Evolutionary conservation across 2,888 invertebrate genomes (phyloP).

Genomic region (Scelioninae gen. 1): DNA sequence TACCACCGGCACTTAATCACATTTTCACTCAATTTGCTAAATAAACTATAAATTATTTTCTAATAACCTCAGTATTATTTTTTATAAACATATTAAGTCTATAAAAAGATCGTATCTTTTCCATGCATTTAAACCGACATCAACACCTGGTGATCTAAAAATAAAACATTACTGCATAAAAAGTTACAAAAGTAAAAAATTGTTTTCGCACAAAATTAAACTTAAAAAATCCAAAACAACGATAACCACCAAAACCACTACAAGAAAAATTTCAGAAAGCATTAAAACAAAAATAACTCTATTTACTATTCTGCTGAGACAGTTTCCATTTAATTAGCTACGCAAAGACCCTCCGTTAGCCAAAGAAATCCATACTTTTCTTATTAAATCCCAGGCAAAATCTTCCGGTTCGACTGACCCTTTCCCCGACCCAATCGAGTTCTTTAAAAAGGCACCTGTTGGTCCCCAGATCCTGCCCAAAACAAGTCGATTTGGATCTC

Average conservation of each 20-base stretch:
- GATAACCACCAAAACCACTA: neutral
- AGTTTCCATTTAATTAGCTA: constrained; percentile 50
- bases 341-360: constrained; percentile 16
- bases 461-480: constrained; percentile 10
- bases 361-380: constrained; percentile 37
- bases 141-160: constrained; percentile 23
- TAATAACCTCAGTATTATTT: constrained; percentile 5
- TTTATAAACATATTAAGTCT: constrained; percentile 26
- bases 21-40: constrained; percentile 41
- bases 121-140: constrained; percentile 21
- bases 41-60: constrained; percentile 25
- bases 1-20: constrained; percentile 11
- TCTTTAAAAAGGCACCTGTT: constrained; percentile 30
- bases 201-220: too few relatives aligned
- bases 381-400: constrained; percentile 24
- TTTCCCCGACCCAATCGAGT: neutral
- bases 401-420: neutral
- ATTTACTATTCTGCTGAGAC: neutral
- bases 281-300: constrained; percentile 31
- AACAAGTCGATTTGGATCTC: constrained; percentile 16
- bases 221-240: constrained; percentile 8
- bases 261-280: neutral
- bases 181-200: neutral
- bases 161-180: constrained; percentile 13
- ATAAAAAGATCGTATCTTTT: constrained; percentile 25